Percentiles rank a stretch among this genome's conserved stretches.
Evolutionary conservation across 2,888 invertebrate species (phyloP).

Genomic region (Protodeltote pygarga): DNA sequence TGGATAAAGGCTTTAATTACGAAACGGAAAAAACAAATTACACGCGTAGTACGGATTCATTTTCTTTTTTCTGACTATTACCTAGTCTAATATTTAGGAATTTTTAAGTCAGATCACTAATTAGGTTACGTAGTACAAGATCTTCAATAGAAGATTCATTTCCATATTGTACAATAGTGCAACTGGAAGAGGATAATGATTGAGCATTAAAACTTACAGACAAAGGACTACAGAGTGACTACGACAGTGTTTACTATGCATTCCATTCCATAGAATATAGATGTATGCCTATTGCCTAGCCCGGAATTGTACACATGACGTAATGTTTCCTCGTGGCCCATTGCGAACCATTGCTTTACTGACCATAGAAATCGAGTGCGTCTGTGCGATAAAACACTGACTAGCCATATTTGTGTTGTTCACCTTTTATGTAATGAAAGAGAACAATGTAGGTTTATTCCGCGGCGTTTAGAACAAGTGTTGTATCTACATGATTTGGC

Average conservation of each 20-base stretch:
- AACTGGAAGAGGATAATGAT: too few relatives aligned
- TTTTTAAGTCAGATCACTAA: too few relatives aligned
- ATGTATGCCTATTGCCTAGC: slow-evolving; percentile 29
- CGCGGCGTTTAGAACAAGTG: slow-evolving; percentile 25
- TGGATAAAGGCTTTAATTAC: too few relatives aligned
- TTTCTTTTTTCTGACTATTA: too few relatives aligned
- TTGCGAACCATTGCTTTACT: slow-evolving; percentile 71
- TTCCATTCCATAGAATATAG: too few relatives aligned
- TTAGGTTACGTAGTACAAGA: too few relatives aligned
- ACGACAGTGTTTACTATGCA: too few relatives aligned
- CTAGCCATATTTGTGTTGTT: slow-evolving; percentile 58
- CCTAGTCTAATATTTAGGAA: too few relatives aligned
- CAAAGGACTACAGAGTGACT: slow-evolving; percentile 19
- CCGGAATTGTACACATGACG: slow-evolving; percentile 65
- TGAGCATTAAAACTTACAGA: slow-evolving; percentile 10
- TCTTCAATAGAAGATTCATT: too few relatives aligned
- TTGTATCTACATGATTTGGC: slow-evolving; percentile 16
- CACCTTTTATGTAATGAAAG: slow-evolving; percentile 42
- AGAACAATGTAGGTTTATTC: slow-evolving; percentile 51
- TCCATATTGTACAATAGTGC: too few relatives aligned
- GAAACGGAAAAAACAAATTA: slow-evolving; percentile 9
- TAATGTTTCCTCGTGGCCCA: slow-evolving; percentile 71
- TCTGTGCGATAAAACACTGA: slow-evolving; percentile 51
- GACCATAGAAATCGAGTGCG: slow-evolving; percentile 59
- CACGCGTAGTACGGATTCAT: too few relatives aligned